Evolutionary conservation across 2,797 vertebrate genomes (phyloP).

Genomic region (Gastrophryne carolinensis): DNA sequence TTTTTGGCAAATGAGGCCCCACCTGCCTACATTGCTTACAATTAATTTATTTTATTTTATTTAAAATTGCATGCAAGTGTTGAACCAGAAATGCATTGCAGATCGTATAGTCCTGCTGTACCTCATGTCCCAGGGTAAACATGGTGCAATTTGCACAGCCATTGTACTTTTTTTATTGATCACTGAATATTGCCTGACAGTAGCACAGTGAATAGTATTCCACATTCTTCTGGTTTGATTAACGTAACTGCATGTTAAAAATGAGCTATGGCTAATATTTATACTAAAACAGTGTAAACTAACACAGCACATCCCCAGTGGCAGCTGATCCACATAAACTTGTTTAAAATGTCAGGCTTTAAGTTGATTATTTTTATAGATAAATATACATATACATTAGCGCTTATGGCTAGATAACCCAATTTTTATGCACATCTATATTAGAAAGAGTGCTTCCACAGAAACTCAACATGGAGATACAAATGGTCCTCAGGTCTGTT

Average conservation of each 20-base stretch:
- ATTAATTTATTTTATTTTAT: too few relatives aligned
- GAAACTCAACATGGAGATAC: too few relatives aligned
- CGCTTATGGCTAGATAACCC: neutral
- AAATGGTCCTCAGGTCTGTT: too few relatives aligned
- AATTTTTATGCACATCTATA: too few relatives aligned
- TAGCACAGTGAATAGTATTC: neutral
- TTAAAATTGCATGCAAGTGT: too few relatives aligned
- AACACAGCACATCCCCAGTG: neutral
- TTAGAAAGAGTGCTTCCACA: too few relatives aligned
- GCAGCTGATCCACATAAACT: neutral
- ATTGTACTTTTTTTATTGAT: neutral
- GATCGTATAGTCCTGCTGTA: neutral
- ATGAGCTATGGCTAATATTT: neutral
- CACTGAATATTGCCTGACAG: neutral
- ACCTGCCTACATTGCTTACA: neutral
- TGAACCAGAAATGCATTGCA: neutral
- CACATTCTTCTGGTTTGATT: neutral
- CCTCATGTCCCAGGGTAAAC: neutral
- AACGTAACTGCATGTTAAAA: conserved; percentile 1
- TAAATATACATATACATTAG: neutral
- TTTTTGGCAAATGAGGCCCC: neutral
- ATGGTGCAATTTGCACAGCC: too few relatives aligned
- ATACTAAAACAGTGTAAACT: neutral
- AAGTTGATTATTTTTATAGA: neutral
- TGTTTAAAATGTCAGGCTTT: neutral